Percentiles rank a stretch among this genome's conserved stretches.
Conservation (phyloP, 2,113 vertebrate genomes). For the Prunella himalayana region DNA sequence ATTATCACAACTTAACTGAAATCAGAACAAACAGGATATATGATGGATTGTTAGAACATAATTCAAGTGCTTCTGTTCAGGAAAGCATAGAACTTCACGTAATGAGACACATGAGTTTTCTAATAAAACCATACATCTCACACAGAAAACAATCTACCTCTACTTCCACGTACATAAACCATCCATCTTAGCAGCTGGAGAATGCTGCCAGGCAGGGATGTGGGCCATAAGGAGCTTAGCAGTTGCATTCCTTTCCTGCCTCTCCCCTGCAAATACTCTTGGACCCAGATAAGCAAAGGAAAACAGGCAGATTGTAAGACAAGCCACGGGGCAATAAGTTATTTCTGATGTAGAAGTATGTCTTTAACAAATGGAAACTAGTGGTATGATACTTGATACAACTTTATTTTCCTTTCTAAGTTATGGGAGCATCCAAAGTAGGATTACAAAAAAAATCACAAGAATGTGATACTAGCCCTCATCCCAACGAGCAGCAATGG, state of each 20-base stretch:
- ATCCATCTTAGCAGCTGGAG: conserved; percentile 32
- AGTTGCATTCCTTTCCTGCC: conserved; percentile 21
- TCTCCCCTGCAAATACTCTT: conserved; percentile 19
- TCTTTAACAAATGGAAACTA: conserved; percentile 30
- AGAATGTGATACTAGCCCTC: not conserved
- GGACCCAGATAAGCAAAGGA: not conserved
- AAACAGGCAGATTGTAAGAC: conserved; percentile 12
- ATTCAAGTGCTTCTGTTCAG: conserved; percentile 15
- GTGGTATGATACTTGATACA: not conserved
- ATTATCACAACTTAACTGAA: conserved; percentile 28
- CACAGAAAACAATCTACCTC: conserved; percentile 2
- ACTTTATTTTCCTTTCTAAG: not conserved
- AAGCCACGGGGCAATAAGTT: conserved; percentile 13
- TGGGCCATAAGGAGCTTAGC: conserved; percentile 27
- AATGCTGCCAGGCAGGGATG: conserved; percentile 23
- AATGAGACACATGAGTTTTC: not conserved
- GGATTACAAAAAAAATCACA: not conserved
- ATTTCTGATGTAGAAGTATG: conserved; percentile 4
- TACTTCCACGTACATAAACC: not conserved
- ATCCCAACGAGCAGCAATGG: not conserved
- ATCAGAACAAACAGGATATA: not conserved
- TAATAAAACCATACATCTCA: not conserved
- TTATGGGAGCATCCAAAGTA: not conserved
- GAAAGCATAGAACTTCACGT: not conserved
- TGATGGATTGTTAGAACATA: not conserved